Conservation (phyloP, 2,113 vertebrate genomes). For the Bettongia penicillata region DNA sequence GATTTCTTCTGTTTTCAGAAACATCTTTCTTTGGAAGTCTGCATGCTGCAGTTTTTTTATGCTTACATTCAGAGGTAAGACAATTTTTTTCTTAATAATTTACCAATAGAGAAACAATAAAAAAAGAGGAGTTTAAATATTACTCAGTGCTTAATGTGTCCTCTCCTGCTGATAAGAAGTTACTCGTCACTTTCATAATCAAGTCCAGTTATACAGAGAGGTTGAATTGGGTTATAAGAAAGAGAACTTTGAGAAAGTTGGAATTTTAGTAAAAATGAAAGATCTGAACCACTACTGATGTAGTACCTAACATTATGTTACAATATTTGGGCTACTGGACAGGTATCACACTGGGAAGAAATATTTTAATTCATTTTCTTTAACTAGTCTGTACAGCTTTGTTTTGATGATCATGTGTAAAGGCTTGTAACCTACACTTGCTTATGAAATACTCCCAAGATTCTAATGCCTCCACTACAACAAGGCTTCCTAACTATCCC, state of each 20-base stretch:
- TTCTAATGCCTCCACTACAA: background rate
- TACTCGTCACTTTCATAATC: background rate
- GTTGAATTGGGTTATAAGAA: background rate
- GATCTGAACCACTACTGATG: conserved; percentile 15
- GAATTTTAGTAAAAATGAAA: conserved; percentile 46
- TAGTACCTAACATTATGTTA: background rate
- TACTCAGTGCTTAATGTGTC: background rate
- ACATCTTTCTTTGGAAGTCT: conserved; percentile 97
- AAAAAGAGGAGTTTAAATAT: conserved; percentile 23
- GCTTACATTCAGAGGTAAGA: conserved; percentile 98
- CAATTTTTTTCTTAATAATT: conserved; percentile 29
- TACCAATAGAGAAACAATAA: background rate
- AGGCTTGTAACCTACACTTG: background rate
- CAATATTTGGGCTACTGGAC: background rate
- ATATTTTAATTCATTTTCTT: background rate
- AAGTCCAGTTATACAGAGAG: background rate
- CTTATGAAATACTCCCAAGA: background rate
- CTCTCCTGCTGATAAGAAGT: background rate
- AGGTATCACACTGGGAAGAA: background rate
- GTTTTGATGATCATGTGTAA: background rate
- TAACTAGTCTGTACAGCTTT: background rate
- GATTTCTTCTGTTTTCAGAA: conserved; percentile 87
- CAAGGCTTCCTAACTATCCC: background rate
- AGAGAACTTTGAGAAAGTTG: background rate
- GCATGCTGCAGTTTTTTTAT: conserved; percentile 99